Evolutionary conservation across 2,888 invertebrate genomes (phyloP), one percentile per base, ranked within the genome.

Genomic region (Melitaea athalia): DNA sequence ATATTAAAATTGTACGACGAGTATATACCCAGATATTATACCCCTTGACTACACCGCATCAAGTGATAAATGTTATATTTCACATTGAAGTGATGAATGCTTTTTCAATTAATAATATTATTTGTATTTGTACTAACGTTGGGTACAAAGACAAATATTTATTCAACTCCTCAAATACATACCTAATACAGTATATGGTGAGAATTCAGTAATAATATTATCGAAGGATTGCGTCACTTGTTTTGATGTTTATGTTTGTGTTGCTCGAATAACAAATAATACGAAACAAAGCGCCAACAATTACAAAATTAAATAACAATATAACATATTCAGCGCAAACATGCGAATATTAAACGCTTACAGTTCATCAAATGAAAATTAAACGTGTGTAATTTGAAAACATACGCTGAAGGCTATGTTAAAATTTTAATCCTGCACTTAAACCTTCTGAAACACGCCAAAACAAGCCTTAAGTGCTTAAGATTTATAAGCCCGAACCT

Each of bases 31-130:
- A 47, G 47, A 47, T 12, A 14, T 47, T 14, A 47, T 47, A n/a
- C 47, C 47, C 14, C 47, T 49, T 49, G 47, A 49, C 47, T 49
- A n/a, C 14, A 53, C 31, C 31, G 24, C 31, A 33, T 53, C 24
- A 14, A 12, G 14, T 53, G 31, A 53, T 53, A 53, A 53, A 53
- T 53, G 31, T 53, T 0, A 53, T 53, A 31, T 14, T 33, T 14
- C 24, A 52, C 31, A 11, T 3, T 31, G 53, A 14, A 7, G 33
- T 53, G 53, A 53, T 31, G 31, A 53, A 53, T 53, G 53, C 53
- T 53, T 33, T 53, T 53, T 53, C 53, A 53, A 53, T 53, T 53
- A 53, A 53, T 53, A 31, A 53, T 53, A 53, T 31, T 53, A 53
- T 31, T 53, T 53, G 31, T 53, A 33, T 53, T 53, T 31, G 53